These are phyloP conservation scores for Tupaia chinensis DNA, from an alignment of 2,113 vertebrate genomes.

Conservation along the genomic window DNA sequence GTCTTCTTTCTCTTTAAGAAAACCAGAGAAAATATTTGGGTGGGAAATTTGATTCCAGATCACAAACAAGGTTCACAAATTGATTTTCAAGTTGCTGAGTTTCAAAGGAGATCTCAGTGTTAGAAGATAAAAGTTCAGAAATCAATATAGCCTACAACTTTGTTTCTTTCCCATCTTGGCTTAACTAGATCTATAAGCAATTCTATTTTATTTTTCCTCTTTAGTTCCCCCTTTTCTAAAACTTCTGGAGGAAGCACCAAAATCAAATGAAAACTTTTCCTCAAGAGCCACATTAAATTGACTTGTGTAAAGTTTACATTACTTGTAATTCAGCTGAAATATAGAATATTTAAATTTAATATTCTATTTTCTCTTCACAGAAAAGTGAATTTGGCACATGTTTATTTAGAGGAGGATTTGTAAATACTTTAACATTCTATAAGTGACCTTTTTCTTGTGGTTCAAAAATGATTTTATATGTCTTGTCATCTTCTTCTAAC, in stretches of 20 bases:
- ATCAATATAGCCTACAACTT: neutral
- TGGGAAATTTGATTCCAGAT: neutral
- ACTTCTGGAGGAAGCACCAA: constrained; percentile 11
- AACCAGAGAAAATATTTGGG: neutral
- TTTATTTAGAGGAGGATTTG: neutral
- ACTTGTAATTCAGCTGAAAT: constrained; percentile 28
- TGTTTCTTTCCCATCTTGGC: neutral
- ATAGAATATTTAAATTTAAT: neutral
- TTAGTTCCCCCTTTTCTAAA: neutral
- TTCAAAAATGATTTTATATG: neutral
- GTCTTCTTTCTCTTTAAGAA: neutral
- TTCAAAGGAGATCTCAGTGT: constrained; percentile 20
- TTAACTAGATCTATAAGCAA: constrained; percentile 16
- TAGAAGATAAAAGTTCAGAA: neutral
- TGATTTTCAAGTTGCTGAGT: neutral
- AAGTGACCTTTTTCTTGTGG: neutral
- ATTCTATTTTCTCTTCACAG: constrained; percentile 17
- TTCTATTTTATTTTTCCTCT: neutral
- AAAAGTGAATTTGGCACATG: neutral
- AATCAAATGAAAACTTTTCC: neutral
- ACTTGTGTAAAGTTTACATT: neutral
- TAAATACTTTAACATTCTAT: constrained; percentile 38
- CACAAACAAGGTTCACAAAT: neutral
- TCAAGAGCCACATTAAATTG: neutral
- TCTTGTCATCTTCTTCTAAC: neutral